phyloP scores from a whole-genome alignment of 2,888 invertebrate genomes.

The Perizoma flavofasciatum region DNA sequence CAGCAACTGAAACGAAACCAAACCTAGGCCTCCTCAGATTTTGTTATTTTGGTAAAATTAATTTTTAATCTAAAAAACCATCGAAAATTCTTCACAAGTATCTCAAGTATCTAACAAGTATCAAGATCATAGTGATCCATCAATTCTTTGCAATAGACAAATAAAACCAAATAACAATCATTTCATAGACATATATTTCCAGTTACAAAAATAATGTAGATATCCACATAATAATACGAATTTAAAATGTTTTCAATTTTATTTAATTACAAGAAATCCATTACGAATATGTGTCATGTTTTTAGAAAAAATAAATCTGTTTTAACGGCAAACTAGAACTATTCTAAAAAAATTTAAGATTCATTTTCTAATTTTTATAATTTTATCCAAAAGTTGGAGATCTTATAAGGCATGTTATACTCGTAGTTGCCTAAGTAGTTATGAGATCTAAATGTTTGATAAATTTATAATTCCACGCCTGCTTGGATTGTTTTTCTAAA shows the following conservation, averaged over 20 bases:
- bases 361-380: constrained; percentile 54
- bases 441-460: constrained; percentile 73
- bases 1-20: constrained; percentile 1
- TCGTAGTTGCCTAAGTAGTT: constrained; percentile 54
- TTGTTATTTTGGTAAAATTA: too few species aligned
- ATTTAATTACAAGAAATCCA: constrained; percentile 60
- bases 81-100: too few species aligned
- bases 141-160: constrained; percentile 7
- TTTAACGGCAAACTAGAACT: constrained; percentile 53
- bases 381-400: constrained; percentile 72
- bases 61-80: too few species aligned
- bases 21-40: too few species aligned
- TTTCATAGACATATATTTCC: constrained; percentile 67
- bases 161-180: constrained; percentile 40
- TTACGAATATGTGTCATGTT: constrained; percentile 62
- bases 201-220: constrained; percentile 55
- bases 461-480: constrained; percentile 66
- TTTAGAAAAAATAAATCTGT: constrained; percentile 53
- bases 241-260: constrained; percentile 63
- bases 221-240: constrained; percentile 68
- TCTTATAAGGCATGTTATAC: constrained; percentile 67
- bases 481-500: constrained; percentile 63
- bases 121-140: too few species aligned
- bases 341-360: constrained; percentile 42
- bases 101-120: too few species aligned